phyloP scores from a whole-genome alignment of 2,888 invertebrate genomes.

The Melanotus villosus region DNA sequence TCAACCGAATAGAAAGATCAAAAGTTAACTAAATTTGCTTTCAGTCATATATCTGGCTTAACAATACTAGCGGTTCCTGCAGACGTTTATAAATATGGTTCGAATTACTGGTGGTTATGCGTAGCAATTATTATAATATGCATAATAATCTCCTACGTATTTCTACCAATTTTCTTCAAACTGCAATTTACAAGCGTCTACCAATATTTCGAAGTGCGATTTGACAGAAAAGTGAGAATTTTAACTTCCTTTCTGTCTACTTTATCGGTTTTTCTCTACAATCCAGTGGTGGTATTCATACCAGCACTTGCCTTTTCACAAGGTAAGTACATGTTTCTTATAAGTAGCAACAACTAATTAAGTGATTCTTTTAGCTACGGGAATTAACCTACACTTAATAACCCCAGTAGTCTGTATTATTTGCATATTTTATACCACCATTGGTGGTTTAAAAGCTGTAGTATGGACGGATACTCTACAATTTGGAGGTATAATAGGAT shows the following conservation, averaged over 20 bases:
- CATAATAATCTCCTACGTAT: slow-evolving; percentile 65
- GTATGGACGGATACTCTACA: slow-evolving; percentile 77
- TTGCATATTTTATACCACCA: slow-evolving; percentile 83
- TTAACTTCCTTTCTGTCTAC: slow-evolving; percentile 75
- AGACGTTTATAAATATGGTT: slow-evolving; percentile 81
- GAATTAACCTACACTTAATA: slow-evolving; percentile 74
- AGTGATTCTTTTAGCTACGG: slow-evolving; percentile 74
- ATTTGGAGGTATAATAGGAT: slow-evolving; percentile 72
- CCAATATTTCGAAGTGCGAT: slow-evolving; percentile 78
- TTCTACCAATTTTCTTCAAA: slow-evolving; percentile 79
- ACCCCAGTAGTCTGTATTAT: slow-evolving; percentile 78
- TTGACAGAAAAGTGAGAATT: slow-evolving; percentile 73
- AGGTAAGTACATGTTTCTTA: slow-evolving; percentile 70
- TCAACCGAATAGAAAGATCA: slow-evolving; percentile 71
- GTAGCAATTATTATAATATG: slow-evolving; percentile 65
- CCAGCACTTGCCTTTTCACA: slow-evolving; percentile 80
- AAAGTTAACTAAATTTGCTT: slow-evolving; percentile 65
- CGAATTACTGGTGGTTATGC: slow-evolving; percentile 72
- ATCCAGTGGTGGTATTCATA: slow-evolving; percentile 80
- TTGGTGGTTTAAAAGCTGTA: slow-evolving; percentile 79
- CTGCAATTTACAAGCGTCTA: slow-evolving; percentile 80
- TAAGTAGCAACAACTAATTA: not conserved
- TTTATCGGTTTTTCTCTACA: slow-evolving; percentile 72
- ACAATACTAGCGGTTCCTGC: slow-evolving; percentile 82
- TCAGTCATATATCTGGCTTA: slow-evolving; percentile 81